phyloP scores from a whole-genome alignment of 2,113 vertebrate genomes.

The Spilogale gracilis region DNA sequence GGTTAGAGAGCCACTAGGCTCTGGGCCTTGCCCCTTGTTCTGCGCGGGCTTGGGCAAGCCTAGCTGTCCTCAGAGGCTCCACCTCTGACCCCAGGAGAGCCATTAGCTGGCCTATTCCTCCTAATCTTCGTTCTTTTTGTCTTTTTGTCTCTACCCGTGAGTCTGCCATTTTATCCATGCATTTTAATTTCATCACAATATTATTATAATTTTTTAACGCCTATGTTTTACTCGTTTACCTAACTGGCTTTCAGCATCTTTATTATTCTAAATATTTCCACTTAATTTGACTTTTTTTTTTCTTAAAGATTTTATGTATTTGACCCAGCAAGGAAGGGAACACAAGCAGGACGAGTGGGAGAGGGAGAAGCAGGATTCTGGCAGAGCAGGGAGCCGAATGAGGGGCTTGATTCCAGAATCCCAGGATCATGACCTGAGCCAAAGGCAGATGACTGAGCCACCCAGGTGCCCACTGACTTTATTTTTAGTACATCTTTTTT shows the following conservation, averaged over 20 bases:
- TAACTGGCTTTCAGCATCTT: background rate
- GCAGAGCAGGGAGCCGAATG: too few species aligned
- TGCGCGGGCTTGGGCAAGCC: background rate
- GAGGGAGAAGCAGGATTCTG: too few species aligned
- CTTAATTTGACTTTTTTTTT: background rate
- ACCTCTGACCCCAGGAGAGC: background rate
- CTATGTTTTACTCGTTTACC: background rate
- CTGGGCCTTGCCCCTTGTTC: background rate
- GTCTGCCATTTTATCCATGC: background rate
- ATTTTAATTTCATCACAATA: background rate
- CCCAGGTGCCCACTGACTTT: background rate
- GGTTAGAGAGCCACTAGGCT: background rate
- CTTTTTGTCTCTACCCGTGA: background rate
- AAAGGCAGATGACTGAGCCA: too few species aligned
- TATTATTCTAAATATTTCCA: background rate
- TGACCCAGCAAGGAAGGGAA: too few species aligned
- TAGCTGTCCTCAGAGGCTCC: background rate
- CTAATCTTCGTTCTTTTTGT: background rate
- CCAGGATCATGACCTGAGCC: too few species aligned
- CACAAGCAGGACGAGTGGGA: too few species aligned
- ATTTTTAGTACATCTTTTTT: background rate
- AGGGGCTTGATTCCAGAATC: too few species aligned
- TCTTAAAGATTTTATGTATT: too few species aligned
- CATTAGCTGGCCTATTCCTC: background rate
- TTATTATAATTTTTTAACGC: background rate